Percentiles rank a stretch among this genome's conserved stretches.
phyloP scores from a whole-genome alignment of 1,140 invertebrate species.

The Drosophila nannoptera region DNA sequence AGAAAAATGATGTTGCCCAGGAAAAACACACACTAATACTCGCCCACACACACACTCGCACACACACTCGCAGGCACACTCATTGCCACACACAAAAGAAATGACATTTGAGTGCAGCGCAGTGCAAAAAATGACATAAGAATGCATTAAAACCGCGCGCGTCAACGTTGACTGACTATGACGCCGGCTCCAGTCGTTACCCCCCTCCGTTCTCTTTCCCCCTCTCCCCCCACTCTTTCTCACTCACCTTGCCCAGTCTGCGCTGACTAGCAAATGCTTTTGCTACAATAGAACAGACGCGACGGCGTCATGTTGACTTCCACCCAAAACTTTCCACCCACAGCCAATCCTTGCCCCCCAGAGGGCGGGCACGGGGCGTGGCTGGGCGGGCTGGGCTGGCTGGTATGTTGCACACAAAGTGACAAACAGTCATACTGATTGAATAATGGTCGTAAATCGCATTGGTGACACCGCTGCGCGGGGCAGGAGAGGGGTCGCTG shows the following conservation, averaged over 20 bases:
- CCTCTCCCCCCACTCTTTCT: background rate
- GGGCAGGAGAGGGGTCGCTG: background rate
- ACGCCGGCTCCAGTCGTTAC: constrained; percentile 13
- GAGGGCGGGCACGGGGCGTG: background rate
- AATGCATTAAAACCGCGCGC: constrained; percentile 74
- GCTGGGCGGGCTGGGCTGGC: constrained; percentile 6
- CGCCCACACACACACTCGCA: background rate
- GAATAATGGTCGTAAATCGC: constrained; percentile 77
- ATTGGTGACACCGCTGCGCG: constrained; percentile 66
- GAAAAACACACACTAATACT: background rate
- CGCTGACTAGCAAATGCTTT: constrained; percentile 61
- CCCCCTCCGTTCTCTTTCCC: background rate
- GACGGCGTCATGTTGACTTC: constrained; percentile 73
- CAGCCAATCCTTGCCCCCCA: constrained; percentile 22
- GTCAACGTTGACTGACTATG: constrained; percentile 74
- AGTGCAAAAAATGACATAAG: constrained; percentile 76
- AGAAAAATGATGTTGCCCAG: constrained; percentile 35
- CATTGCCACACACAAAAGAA: constrained; percentile 54
- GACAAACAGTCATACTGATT: constrained; percentile 77
- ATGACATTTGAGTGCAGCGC: constrained; percentile 73
- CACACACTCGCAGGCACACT: background rate
- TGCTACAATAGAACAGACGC: constrained; percentile 70
- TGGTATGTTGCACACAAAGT: constrained; percentile 63
- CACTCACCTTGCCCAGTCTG: background rate
- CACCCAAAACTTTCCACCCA: constrained; percentile 33